Base-by-base conservation (phyloP, 2,888 invertebrate genomes). In the Xanthia icteritia region DNA sequence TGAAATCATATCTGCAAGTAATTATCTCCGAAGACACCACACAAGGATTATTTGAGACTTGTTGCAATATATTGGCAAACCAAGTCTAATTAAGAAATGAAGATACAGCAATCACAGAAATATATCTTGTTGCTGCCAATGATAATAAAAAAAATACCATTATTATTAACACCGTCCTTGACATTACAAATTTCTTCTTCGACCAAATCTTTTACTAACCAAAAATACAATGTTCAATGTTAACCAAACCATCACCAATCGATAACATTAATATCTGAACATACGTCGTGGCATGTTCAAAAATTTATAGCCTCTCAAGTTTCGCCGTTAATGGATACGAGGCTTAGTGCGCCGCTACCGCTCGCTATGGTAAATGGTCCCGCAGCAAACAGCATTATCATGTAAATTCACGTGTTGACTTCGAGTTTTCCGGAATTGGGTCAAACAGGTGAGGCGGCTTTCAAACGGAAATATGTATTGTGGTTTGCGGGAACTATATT, bases 391-490 rank as follows among this genome's bases (percentile, higher is more conserved):
- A 91, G 90, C 83, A 93, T 95, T 94, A 93, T 93, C 91, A 94
- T 94, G 94, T 91, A 94, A 94, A 95, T 94, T 92, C 87, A 89
- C 90, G 91, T 91, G 93, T 92, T 92, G 92, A 92, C 91, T 90
- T 81, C 79, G 84, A 77, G 77, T 88, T 85, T 85, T 82, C 77
- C 82, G 74, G 87, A 93, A 92, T 91, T 90, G 86, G 93, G 93
- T 92, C 90, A 91, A 89, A 90, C 89, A 91, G 88, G 90, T 89
- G 89, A 88, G 73, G 74, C 69, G 82, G 69, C 75, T 82, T 82
- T 80, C 77, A 73, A 77, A 84, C 87, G 84, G 87, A 89, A 86
- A 87, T 87, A 85, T 83, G 81, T 86, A 87, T 82, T 84, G 82
- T 86, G 82, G 76, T 84, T 80, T 86, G 81, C 79, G 82, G 87